These are phyloP conservation scores for Chironex yamaguchii DNA, from an alignment of 30 jellyfish, hydroid and myxozoan species.

Conservation along the genomic window DNA sequence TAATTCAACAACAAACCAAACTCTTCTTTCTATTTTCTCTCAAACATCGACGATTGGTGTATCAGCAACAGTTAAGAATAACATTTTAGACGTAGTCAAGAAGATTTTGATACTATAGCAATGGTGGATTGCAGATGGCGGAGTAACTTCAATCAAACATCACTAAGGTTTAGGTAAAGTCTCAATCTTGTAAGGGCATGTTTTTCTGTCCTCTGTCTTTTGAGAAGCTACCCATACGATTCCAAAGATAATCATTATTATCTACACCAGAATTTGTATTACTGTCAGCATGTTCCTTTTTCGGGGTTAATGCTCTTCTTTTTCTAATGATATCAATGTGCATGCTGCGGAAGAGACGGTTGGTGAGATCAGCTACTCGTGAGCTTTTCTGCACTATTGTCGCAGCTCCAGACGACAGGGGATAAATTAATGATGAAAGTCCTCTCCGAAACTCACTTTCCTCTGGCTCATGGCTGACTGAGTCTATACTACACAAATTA, in stretches of 20 bases:
- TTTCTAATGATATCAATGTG: slow-evolving; percentile 32
- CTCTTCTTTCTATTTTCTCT: too few relatives aligned
- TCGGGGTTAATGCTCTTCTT: background rate
- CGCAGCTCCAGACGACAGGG: slow-evolving; percentile 83
- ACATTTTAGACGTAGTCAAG: too few relatives aligned
- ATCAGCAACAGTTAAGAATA: too few relatives aligned
- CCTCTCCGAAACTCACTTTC: slow-evolving; percentile 10
- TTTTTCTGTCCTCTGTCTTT: background rate
- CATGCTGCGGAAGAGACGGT: slow-evolving; percentile 67
- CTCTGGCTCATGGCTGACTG: background rate
- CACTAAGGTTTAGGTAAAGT: too few relatives aligned
- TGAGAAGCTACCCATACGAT: background rate
- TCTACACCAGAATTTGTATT: background rate
- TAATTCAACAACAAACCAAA: too few relatives aligned
- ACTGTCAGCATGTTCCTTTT: background rate
- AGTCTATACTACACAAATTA: background rate
- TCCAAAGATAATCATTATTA: background rate
- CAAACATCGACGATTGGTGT: too few relatives aligned
- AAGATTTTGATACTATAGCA: too few relatives aligned
- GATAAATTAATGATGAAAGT: slow-evolving; percentile 61
- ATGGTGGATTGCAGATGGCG: too few relatives aligned
- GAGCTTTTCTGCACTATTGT: slow-evolving; percentile 74
- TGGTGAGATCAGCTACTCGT: slow-evolving; percentile 69
- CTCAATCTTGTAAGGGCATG: background rate
- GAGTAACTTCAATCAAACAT: too few relatives aligned